These are phyloP conservation scores for Nixonia krombeini DNA, from an alignment of 1,140 invertebrate species.

Conservation along the genomic window DNA sequence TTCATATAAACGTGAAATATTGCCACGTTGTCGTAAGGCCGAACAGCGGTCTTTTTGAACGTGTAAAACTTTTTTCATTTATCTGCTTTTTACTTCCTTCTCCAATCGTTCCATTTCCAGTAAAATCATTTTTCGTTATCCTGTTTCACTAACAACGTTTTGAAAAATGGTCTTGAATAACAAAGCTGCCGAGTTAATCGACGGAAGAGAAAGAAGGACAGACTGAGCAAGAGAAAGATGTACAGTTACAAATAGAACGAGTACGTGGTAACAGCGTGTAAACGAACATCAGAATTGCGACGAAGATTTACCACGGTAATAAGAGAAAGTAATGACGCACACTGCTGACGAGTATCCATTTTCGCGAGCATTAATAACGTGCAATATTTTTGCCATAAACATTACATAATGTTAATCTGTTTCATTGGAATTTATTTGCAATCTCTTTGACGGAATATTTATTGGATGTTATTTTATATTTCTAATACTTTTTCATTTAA, in stretches of 20 bases:
- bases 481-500: too few species aligned
- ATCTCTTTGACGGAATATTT: too few species aligned
- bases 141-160: not conserved
- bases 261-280: not conserved
- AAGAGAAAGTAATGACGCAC: not conserved
- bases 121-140: not conserved
- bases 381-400: not conserved
- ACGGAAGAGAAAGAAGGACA: too few species aligned
- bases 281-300: not conserved
- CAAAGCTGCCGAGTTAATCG: too few species aligned
- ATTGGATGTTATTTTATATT: too few species aligned
- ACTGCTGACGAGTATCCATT: not conserved
- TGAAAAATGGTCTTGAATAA: not conserved
- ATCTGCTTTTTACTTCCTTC: not conserved
- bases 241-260: not conserved
- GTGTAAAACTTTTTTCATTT: not conserved
- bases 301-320: not conserved
- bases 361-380: not conserved
- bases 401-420: too few species aligned
- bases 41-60: too few species aligned
- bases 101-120: not conserved
- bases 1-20: not conserved
- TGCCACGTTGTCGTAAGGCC: not conserved
- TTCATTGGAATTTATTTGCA: too few species aligned
- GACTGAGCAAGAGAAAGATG: not conserved